Base-by-base conservation (phyloP, 2,113 vertebrate species). In the Apeltes quadracus region DNA sequence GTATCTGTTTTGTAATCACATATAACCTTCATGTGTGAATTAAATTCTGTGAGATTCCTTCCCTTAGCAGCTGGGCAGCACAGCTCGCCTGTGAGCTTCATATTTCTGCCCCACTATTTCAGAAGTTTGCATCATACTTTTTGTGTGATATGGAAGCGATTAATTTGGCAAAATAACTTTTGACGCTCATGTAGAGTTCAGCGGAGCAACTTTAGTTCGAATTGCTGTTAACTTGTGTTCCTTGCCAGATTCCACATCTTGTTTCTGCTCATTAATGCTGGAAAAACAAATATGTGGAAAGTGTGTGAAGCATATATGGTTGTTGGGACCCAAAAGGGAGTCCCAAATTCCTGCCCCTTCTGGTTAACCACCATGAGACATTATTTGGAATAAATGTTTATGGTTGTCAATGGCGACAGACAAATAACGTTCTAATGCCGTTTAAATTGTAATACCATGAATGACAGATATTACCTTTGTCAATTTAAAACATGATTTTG, bases 81-180 rank as follows among this genome's bases (percentile, higher is more conserved):
- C 29, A 6, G 16, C 55, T 36, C 7, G 22, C 65, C 72, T 27
- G 15, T 22, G 29, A 78, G 62, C 51, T 74, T 67, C 36, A 79
- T 61, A 38, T 36, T 62, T 55, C 41, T 22, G 32, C 46, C n/a
- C 39, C 15, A 13, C 27, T 39, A 59, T 88, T 86, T 59, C 86
- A 69, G 13, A 76, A 5, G 69, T 89, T 90, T 89, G 81, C 86
- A 81, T 89, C 86, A 88, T 79, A 32, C 39, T 27, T 32, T 61
- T 61, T 55, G 39, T 80, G 51, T 70, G 66, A 82, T 70, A 39
- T 74, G 63, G 43, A 61, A 63, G 63, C 20, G n/a, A 75, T 76
- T 86, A n/a, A 25, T 79, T 83, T 69, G 66, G 48, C 43, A 82
- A 73, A 84, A 83, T 63, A 69, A 69, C 46, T 78, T 38, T 46